Base-by-base conservation (phyloP, 1,140 invertebrate species). In the Tetraneura akinire region DNA sequence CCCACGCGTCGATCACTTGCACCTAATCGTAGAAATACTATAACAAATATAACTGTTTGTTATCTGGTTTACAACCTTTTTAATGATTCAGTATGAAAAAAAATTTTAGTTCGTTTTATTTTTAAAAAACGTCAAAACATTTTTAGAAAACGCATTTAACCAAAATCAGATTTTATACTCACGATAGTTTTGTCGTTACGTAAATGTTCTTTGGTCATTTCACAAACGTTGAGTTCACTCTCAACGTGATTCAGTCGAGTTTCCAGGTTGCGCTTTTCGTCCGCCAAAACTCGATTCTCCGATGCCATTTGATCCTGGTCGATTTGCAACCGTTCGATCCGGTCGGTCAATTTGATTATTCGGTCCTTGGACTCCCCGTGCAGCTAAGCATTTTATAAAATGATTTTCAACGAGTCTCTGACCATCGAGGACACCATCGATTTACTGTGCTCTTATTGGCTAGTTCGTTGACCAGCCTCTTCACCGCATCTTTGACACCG, bases 221-320 rank as follows among this genome's bases (percentile, higher is more conserved):
- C 91, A 49, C 88, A 87, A 8, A 89, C 85, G 49, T 88, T 90
- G 1, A 94, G 86, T 83, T 94, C 92, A 0, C 89, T 86, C 81
- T 94, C 92, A 4, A 90, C 85, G 83, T 94, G 93, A 81, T 92
- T 90, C 78, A 93, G 85, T 55, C 90, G 89, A 8, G 89, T 86
- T 82, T 92, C 91, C 1, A 92, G 83, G 81, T 89, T 86, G 62
- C 88, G 87, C 71, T 91, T 89, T 82, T 93, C 91, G 4, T 92
- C 91, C 83, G 93, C 91, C 3, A 92, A 85, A 5, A 88, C 86
- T 18, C 91, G 86, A 8, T 91, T 86, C 55, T 91, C 88, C 18
- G 88, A 87, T 51, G 80, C 82, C 88, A 88, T 9, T 87, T 88
- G 83, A 89, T 87, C 80, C 91, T 78, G 74, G 1, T 78, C 74